Percentiles rank a stretch among this genome's conserved stretches.
Evolutionary conservation across 1,140 invertebrate species (phyloP).

Genomic region (Zelostemma sp.): DNA sequence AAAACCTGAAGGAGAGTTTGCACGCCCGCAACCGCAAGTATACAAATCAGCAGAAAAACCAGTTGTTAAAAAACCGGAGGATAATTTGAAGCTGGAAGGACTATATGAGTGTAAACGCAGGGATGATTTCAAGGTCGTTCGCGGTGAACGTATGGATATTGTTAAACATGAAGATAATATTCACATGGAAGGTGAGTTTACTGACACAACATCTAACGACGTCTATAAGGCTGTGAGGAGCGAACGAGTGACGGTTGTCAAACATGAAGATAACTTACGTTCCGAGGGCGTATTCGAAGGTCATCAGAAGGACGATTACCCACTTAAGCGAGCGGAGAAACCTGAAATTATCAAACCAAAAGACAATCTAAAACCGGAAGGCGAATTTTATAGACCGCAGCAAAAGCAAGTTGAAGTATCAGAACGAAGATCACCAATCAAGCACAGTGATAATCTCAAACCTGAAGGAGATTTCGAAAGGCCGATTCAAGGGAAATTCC

Average conservation of each 20-base stretch:
- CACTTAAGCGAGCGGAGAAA: conserved; percentile 71
- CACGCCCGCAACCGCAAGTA: not conserved
- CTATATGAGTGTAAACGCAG: conserved; percentile 65
- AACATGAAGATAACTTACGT: conserved; percentile 72
- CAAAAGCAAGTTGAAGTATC: conserved; percentile 61
- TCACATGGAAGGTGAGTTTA: conserved; percentile 72
- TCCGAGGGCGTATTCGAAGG: conserved; percentile 73
- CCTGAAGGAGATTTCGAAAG: conserved; percentile 75
- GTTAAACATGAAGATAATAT: conserved; percentile 72
- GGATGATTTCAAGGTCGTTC: conserved; percentile 70
- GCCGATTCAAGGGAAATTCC: conserved; percentile 75
- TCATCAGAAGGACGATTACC: conserved; percentile 56
- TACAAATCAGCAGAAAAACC: conserved; percentile 47
- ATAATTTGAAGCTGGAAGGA: conserved; percentile 73
- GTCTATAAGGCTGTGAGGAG: conserved; percentile 62
- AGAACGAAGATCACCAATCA: conserved; percentile 56
- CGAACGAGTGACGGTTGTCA: conserved; percentile 74
- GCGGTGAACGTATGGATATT: conserved; percentile 69
- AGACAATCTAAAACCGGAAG: conserved; percentile 72
- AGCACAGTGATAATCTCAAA: conserved; percentile 68
- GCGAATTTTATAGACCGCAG: conserved; percentile 60
- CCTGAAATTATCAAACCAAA: conserved; percentile 68
- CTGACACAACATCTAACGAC: conserved; percentile 52
- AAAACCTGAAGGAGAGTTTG: conserved; percentile 74
- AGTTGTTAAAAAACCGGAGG: conserved; percentile 37